Base-by-base conservation (phyloP, 1,140 invertebrate species). In the Drosophila pandora region DNA sequence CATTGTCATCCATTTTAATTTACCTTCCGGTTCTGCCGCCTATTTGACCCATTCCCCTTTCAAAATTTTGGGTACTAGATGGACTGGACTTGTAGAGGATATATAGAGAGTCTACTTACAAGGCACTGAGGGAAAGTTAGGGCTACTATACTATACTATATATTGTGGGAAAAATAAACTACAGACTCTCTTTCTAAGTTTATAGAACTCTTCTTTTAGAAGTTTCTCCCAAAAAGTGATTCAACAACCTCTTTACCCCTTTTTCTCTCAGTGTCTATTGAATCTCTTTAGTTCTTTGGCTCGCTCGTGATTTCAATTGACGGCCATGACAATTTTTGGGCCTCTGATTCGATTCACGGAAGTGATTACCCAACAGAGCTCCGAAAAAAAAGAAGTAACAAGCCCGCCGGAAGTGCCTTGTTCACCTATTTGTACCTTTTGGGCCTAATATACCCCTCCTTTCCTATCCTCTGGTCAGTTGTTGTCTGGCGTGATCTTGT, bases 1-100 rank as follows among this genome's bases (percentile, higher is more conserved):
- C 71, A 83, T 88, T 88, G 83, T 88, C 83, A 88, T 88, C 83
- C 83, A 88, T 88, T 83, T 88, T 88, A 88, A 88, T 88, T 88
- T 88, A 88, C 79, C 83, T 85, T 85, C 82, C 82, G 82, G 82
- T 82, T 88, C 73, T 74, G 59, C 73, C 54, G 55, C 10, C 10
- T 12, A 69, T 78, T 76, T 74, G 69, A 73, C 61, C 47, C 54
- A 63, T 55, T 58, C 39, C 17, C 17, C 17, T 17, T 17, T 1
- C 17, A 17, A 17, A 17, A 17, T 17, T 1, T 17, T 17, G 17
- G 17, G 0, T 17, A 17, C 12, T n/a, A 41, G 34, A 28, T 61
- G 32, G 50, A 6, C 48, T 61, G n/a, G 22, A 10, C 32, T 13
- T 75, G n/a, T 57, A 47, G 43, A 47, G 43, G 43, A 47, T 12